Evolutionary conservation across 2,113 vertebrate species (phyloP).

Genomic region (Urocynchramus pylzowi): DNA sequence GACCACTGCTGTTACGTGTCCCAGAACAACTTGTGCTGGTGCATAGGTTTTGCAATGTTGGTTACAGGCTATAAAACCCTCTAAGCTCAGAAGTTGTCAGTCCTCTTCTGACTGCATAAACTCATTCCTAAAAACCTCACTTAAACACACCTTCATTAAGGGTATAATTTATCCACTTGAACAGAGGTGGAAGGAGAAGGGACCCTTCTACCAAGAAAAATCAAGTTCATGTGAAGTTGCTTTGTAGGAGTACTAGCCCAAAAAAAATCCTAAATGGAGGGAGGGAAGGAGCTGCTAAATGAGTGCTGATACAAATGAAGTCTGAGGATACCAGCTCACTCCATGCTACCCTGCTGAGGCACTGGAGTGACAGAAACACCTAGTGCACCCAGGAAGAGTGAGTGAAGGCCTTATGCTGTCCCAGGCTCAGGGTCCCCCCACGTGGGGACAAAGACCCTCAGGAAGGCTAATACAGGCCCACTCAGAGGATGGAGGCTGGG

Average conservation of each 20-base stretch:
- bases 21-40: conserved; percentile 11
- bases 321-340: background rate
- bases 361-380: background rate
- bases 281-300: background rate
- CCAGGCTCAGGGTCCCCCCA: background rate
- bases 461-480: background rate
- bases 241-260: background rate
- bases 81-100: background rate
- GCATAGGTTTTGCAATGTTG: background rate
- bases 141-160: background rate
- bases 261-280: background rate
- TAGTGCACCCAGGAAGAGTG: rapidly evolving
- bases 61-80: conserved; percentile 37
- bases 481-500: background rate
- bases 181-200: background rate
- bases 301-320: background rate
- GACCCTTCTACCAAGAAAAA: background rate
- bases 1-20: background rate
- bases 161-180: background rate
- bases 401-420: background rate
- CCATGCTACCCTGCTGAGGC: background rate
- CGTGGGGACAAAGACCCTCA: rapidly evolving
- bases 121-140: background rate
- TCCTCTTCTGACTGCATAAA: background rate
- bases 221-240: background rate